These are phyloP conservation scores for Acanthornis magna DNA, from an alignment of 2,797 vertebrate species.

Conservation along the genomic window DNA sequence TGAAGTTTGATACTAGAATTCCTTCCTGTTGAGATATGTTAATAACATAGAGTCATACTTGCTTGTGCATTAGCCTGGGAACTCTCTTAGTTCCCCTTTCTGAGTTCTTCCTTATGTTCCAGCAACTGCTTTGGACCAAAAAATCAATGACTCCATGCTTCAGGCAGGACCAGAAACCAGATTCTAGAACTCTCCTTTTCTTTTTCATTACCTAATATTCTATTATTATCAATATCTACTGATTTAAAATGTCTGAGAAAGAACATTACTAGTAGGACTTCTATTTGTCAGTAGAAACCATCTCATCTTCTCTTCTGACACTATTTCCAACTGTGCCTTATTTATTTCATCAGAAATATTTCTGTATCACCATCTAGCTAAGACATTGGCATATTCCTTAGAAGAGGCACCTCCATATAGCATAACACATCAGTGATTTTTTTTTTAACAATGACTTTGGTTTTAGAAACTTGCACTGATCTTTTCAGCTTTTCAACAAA, in stretches of 20 bases:
- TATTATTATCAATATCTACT: neutral
- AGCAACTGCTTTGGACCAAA: neutral
- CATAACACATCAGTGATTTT: neutral
- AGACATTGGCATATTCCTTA: neutral
- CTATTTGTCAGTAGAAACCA: neutral
- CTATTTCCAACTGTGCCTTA: neutral
- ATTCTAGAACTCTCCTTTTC: fast-evolving
- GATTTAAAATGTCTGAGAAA: neutral
- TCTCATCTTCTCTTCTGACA: neutral
- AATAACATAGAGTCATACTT: neutral
- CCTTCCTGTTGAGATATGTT: neutral
- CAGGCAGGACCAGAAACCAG: neutral
- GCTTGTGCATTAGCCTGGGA: neutral
- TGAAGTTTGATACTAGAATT: neutral
- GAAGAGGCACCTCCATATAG: neutral
- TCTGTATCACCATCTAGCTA: neutral
- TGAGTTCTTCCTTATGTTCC: neutral
- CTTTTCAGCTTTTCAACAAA: neutral
- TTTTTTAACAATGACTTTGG: fast-evolving
- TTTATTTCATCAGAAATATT: neutral
- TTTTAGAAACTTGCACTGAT: neutral
- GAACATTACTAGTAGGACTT: neutral
- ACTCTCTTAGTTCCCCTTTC: neutral
- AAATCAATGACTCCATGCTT: neutral
- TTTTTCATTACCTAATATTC: neutral